Conservation (phyloP, 2,888 invertebrate species). For the Hypomecis atomaria region DNA sequence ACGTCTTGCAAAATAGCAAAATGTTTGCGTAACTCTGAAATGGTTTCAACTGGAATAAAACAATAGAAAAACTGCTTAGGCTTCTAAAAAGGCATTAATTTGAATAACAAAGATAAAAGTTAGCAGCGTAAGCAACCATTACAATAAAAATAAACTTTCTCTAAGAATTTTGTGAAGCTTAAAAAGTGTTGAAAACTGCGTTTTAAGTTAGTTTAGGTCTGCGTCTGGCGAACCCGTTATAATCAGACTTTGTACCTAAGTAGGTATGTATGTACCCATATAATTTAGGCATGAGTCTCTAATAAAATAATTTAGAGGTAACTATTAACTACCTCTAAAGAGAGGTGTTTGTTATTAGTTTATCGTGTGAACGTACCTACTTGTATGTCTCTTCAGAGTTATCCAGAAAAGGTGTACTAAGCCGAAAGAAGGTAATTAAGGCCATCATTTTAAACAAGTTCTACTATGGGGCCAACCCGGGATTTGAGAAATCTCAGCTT, state of each 20-base stretch:
- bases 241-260: background rate
- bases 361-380: no score
- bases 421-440: no score
- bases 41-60: slow-evolving; percentile 4
- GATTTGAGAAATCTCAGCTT: no score
- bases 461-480: no score
- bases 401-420: no score
- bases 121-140: slow-evolving; percentile 14
- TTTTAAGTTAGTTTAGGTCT: slow-evolving; percentile 10
- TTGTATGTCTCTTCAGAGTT: no score
- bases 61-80: slow-evolving; percentile 14
- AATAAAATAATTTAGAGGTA: no score
- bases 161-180: slow-evolving; percentile 20
- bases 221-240: slow-evolving; percentile 23
- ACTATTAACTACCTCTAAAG: no score
- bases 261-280: background rate
- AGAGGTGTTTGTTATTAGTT: no score
- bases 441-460: no score
- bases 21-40: background rate
- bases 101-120: slow-evolving; percentile 22
- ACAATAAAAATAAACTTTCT: slow-evolving; percentile 24
- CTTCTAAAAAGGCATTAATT: slow-evolving; percentile 14
- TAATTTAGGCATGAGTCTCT: no score
- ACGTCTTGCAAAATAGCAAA: no score
- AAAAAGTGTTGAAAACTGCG: slow-evolving; percentile 24